Evolutionary conservation across 1,140 invertebrate species (phyloP), one percentile per base, ranked within the genome.

Genomic region (Helicorthomorpha holstii): DNA sequence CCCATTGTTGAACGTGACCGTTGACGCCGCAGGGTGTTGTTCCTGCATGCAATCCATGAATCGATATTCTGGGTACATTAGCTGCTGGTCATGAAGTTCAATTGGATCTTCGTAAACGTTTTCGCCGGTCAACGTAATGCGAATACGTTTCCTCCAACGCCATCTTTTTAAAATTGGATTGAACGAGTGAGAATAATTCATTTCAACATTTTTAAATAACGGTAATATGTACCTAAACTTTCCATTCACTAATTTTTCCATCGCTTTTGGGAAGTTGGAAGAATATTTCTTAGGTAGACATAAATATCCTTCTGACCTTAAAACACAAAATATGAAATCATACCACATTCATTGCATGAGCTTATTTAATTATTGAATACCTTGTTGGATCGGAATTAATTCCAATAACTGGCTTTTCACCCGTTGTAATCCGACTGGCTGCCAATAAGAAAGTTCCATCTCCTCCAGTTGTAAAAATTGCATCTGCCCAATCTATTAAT

Each of bases 371-470:
- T 42, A 4, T 14, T 14, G 52, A 23, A 54, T 57, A 71, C 70
- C 73, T 70, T 22, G 78, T 75, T 1, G 94, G 93, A 67, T 96
- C 86, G n/a, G 93, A 97, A 72, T 99, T 99, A 57, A 98, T 86
- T 1, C 95, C 95, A 60, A 99, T 82, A 34, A 98, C 81, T 22
- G 92, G 88, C 63, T 87, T 96, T 50, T 79, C 74, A 58, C 75
- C 66, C 53, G 71, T 69, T 21, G 68, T 64, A 46, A 96, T 81
- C 66, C 83, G 79, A 62, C 84, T 90, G 1, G 95, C 88, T 2
- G 89, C 91, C 46, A 97, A 70, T 27, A 99, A 74, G 70, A 96
- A 98, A 24, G 95, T 99, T 2, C 96, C 96, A 73, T 99, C 95
- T 1, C 96, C 96, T 41, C 95, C 95, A 58, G 90, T 86, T 0